phyloP scores from a whole-genome alignment of 2,888 invertebrate species.

The Microctonus hyperodae region DNA sequence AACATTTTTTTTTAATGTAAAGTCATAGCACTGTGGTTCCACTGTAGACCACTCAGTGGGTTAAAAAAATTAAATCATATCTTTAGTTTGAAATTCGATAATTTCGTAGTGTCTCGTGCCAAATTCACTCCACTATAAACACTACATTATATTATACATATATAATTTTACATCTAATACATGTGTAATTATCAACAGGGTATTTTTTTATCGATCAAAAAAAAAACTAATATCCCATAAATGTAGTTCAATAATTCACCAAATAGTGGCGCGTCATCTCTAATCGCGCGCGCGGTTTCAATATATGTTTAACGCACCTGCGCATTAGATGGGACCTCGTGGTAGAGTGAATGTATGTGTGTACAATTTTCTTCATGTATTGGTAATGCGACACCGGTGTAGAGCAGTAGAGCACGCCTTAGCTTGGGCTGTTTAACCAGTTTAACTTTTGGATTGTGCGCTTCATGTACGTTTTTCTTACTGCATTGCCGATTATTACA shows the following conservation, averaged over 20 bases:
- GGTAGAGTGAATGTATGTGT: neutral
- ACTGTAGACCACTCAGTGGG: no score
- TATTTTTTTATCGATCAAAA: neutral
- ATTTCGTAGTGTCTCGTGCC: no score
- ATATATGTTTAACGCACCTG: constrained; percentile 6
- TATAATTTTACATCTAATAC: no score
- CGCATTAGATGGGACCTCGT: constrained; percentile 8
- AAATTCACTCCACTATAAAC: no score
- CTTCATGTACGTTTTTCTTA: neutral
- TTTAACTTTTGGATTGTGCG: neutral
- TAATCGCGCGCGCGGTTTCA: neutral
- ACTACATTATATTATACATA: no score
- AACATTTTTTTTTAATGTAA: no score
- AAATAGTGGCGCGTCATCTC: neutral
- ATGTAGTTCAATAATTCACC: neutral
- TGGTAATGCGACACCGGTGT: neutral
- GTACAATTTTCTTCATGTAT: neutral
- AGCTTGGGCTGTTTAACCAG: neutral
- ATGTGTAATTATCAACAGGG: neutral
- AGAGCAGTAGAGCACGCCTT: constrained; percentile 6
- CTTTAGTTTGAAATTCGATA: no score
- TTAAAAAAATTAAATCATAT: no score
- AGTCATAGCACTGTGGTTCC: no score
- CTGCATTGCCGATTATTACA: neutral
- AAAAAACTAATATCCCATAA: neutral